phyloP scores from a whole-genome alignment of 2,113 vertebrate species.

The Crotalus viridis region DNA sequence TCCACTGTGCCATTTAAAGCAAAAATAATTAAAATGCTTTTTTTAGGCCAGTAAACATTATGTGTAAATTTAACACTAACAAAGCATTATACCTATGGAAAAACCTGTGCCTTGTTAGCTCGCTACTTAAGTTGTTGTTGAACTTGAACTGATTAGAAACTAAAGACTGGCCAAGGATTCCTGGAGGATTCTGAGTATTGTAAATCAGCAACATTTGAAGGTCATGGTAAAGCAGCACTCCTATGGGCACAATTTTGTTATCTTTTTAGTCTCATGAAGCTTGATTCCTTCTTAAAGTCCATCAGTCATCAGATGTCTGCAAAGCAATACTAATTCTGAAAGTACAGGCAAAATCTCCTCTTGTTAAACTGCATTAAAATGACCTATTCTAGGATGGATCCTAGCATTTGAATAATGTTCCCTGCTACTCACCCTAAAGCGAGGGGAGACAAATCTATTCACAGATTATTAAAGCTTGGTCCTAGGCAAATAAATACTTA shows the following conservation, averaged over 20 bases:
- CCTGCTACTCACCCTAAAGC: not conserved
- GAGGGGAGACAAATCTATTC: not conserved
- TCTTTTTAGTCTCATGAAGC: not conserved
- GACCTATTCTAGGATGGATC: slow-evolving; percentile 4
- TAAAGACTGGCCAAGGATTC: not conserved
- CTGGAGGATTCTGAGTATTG: not conserved
- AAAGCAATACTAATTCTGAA: not conserved
- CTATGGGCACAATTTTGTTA: not conserved
- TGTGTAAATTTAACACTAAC: not conserved
- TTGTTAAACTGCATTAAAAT: slow-evolving; percentile 38
- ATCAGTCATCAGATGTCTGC: not conserved
- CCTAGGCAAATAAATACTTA: not conserved
- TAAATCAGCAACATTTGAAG: not conserved
- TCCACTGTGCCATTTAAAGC: not conserved
- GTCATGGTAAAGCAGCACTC: not conserved
- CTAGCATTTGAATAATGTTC: not conserved
- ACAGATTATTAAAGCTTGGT: not conserved
- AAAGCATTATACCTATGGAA: not conserved
- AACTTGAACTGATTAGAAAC: not conserved
- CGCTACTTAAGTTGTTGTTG: not conserved
- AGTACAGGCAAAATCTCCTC: not conserved
- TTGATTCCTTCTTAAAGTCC: not conserved
- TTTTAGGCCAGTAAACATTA: not conserved
- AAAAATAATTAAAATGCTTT: not conserved
- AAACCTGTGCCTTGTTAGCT: not conserved